Evolutionary conservation across 1,140 invertebrate species (phyloP), one percentile per base, ranked within the genome.

Genomic region (Brachionus angularis): DNA sequence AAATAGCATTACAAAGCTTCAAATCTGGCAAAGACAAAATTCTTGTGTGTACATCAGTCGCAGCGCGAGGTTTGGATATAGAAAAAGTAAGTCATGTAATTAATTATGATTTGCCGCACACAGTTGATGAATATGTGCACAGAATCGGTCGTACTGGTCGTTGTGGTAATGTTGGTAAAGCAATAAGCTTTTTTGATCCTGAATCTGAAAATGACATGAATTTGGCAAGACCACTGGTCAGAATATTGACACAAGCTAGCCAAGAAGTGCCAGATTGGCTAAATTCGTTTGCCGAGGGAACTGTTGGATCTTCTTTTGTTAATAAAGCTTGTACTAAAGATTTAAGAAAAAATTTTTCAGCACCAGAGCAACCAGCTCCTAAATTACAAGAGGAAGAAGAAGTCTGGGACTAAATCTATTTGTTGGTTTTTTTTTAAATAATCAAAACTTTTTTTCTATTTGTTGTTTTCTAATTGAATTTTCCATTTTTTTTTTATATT

Each of bases 111-210:
- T 77, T 96, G 73, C 93, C 93, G 0, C 55, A 72, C 5, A 84
- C 84, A 25, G 89, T 95, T 71, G 91, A 94, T 72, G 91, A 94
- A 71, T 97, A 97, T 78, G 91, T 96, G 4, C 94, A 97, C 82
- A 84, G 93, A 47, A 96, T 96, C 76, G 94, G 94, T 1, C 84
- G 93, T 75, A 97, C 93, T 16, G 94, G 93, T 1, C 86, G 93
- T 42, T 89, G 96, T 23, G 93, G 94, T 0, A 94, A 96, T 79
- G 79, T 87, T 42, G 94, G 94, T 3, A 88, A 86, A 76, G 90
- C 93, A 0, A 90, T 89, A 0, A 91, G 89, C 8, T 96, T 96
- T 80, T 96, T 85, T 78, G 88, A 74, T 21, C 50, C 36, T 10
- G 33, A 47, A 21, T 27, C 4, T 14, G 70, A 71, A 12, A 55